Conservation (phyloP, 2,888 invertebrate species). For the Campoplex nolae region DNA sequence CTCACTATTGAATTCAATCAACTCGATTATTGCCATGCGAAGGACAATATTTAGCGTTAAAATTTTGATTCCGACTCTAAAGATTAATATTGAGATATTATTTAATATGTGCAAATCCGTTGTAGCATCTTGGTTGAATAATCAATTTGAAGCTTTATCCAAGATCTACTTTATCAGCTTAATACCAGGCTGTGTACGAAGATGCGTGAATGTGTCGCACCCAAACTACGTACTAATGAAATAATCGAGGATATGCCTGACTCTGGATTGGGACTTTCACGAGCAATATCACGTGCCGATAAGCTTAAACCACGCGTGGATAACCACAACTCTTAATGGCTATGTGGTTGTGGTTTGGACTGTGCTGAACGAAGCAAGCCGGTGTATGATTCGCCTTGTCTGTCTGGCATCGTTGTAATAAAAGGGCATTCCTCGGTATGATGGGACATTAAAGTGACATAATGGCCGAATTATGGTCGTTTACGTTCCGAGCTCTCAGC, state of each 20-base stretch:
- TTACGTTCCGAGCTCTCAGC: constrained; percentile 3
- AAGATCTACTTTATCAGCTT: not conserved
- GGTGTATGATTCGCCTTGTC: constrained; percentile 16
- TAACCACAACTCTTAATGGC: constrained; percentile 69
- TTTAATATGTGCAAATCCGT: not conserved
- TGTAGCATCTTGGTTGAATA: not conserved
- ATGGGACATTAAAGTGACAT: constrained; percentile 45
- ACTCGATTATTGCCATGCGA: no score
- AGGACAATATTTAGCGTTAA: no score
- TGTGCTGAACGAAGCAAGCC: not conserved
- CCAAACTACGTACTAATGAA: constrained; percentile 40
- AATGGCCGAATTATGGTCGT: constrained; percentile 53
- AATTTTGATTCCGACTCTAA: not conserved
- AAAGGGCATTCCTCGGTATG: constrained; percentile 55
- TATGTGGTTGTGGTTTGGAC: constrained; percentile 36
- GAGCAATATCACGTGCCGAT: constrained; percentile 37
- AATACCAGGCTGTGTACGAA: not conserved
- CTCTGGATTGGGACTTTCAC: constrained; percentile 42
- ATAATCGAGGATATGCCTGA: constrained; percentile 32
- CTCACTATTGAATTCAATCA: no score
- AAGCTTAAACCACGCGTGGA: constrained; percentile 60
- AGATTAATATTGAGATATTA: not conserved
- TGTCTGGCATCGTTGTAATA: constrained; percentile 59
- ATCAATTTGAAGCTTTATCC: not conserved
- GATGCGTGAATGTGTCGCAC: not conserved